Percentiles rank a stretch among this genome's conserved stretches.
Conservation (phyloP, 2,113 vertebrate genomes). For the Gavialis gangeticus region DNA sequence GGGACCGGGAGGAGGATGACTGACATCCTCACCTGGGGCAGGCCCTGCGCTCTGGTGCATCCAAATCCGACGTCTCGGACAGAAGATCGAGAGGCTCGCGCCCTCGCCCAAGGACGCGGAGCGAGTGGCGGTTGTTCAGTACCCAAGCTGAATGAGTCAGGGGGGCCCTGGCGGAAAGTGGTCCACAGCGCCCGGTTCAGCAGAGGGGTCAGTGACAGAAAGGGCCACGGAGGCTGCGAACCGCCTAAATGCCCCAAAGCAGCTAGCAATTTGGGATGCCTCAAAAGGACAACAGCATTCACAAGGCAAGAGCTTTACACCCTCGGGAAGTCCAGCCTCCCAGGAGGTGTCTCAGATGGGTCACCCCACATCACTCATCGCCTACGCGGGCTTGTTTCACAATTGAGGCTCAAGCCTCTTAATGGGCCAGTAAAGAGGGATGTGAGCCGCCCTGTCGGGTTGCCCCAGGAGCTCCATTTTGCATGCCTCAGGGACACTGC, state of each 20-base stretch:
- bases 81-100: background rate
- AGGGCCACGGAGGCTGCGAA: background rate
- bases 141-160: background rate
- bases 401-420: fast-evolving
- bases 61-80: fast-evolving
- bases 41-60: fast-evolving
- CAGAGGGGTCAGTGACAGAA: background rate
- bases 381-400: background rate
- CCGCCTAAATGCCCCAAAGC: background rate
- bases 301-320: background rate
- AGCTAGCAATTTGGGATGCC: background rate
- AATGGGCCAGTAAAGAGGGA: background rate
- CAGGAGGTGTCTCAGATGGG: background rate
- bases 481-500: background rate
- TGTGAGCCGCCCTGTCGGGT: background rate
- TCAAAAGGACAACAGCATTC: background rate
- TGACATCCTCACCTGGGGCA: background rate
- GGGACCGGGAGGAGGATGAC: fast-evolving
- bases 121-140: background rate
- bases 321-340: fast-evolving
- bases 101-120: background rate
- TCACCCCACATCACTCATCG: background rate
- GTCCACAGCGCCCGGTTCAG: background rate
- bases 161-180: slow-evolving; percentile 7
- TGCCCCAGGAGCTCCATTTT: fast-evolving